Percentiles rank a stretch among this genome's conserved stretches.
These are phyloP conservation scores for Gracilinanus agilis DNA, from an alignment of 2,113 vertebrate species.

Conservation along the genomic window DNA sequence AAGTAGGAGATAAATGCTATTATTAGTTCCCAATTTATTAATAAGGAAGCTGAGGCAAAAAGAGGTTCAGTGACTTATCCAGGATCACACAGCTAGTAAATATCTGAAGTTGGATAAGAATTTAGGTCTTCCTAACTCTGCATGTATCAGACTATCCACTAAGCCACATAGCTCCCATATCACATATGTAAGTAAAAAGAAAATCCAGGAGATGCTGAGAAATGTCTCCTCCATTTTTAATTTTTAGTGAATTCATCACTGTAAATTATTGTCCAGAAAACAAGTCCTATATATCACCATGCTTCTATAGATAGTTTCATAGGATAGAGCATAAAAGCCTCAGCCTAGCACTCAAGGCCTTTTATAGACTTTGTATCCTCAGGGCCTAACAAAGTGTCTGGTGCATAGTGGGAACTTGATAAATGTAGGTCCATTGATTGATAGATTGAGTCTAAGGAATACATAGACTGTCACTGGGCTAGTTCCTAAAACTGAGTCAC, in stretches of 20 bases:
- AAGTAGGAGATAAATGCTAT: background rate
- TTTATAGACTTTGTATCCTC: background rate
- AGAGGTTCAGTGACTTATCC: background rate
- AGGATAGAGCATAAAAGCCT: background rate
- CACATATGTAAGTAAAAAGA: background rate
- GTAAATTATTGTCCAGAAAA: background rate
- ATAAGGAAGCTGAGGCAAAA: background rate
- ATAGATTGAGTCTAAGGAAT: background rate
- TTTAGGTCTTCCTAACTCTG: background rate
- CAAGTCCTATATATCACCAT: background rate
- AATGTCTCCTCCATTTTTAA: background rate
- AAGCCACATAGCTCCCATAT: background rate
- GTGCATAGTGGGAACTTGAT: background rate
- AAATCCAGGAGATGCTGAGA: background rate
- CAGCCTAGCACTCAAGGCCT: background rate
- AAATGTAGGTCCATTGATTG: background rate
- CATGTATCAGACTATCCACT: background rate
- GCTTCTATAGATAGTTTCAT: background rate
- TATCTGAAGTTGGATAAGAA: background rate
- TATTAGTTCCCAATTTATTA: background rate
- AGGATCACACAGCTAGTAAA: background rate
- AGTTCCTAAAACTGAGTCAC: background rate
- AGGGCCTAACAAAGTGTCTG: background rate
- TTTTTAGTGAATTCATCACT: background rate
- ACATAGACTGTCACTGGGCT: background rate